These are phyloP conservation scores for Podiceps cristatus DNA, from an alignment of 2,113 vertebrate species.

Conservation along the genomic window DNA sequence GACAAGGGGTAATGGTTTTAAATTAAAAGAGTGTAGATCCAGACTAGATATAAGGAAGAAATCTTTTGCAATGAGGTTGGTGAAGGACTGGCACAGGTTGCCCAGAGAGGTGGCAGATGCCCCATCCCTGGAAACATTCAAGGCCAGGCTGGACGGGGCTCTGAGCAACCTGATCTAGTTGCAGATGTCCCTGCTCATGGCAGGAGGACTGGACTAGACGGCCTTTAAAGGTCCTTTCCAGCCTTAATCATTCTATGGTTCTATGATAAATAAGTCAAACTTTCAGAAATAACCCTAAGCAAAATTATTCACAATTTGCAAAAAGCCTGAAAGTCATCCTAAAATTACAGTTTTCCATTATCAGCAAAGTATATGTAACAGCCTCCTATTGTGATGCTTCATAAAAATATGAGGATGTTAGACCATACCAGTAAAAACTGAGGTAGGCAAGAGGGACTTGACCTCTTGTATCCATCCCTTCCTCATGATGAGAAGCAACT, in stretches of 20 bases:
- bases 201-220: neutral
- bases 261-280: neutral
- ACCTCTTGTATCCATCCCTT: neutral
- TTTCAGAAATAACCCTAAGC: neutral
- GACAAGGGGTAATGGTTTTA: neutral
- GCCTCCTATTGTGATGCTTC: neutral
- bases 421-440: neutral
- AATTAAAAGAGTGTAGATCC: neutral
- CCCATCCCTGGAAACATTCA: neutral
- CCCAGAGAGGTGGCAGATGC: neutral
- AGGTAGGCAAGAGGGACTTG: neutral
- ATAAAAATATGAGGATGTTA: neutral
- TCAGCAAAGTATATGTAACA: neutral
- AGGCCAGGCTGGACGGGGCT: fast-evolving
- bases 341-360: neutral
- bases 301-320: neutral
- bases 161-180: neutral
- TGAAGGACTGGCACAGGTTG: neutral
- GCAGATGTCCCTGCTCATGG: neutral
- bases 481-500: neutral
- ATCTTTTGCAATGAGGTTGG: neutral
- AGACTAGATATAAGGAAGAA: neutral
- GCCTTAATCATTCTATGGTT: neutral
- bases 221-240: neutral
- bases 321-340: neutral